phyloP scores from a whole-genome alignment of 2,113 vertebrate genomes.

The Balaenoptera acutorostrata region DNA sequence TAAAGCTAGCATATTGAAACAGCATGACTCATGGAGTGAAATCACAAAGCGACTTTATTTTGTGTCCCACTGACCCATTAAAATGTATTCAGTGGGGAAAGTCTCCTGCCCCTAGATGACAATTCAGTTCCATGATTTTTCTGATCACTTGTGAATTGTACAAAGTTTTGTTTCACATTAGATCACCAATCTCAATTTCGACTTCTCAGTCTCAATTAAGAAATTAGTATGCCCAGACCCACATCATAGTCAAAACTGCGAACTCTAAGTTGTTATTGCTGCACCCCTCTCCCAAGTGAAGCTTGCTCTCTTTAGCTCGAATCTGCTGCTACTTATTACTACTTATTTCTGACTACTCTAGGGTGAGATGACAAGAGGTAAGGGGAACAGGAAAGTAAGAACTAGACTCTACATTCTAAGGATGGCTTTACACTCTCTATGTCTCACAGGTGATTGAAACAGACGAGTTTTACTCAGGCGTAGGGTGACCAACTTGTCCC shows the following conservation, averaged over 20 bases:
- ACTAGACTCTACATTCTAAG: not conserved
- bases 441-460: not conserved
- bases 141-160: not conserved
- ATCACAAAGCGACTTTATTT: not conserved
- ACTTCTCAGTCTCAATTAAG: not conserved
- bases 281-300: not conserved
- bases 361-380: not conserved
- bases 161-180: not conserved
- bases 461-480: not conserved
- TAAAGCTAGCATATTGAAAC: not conserved
- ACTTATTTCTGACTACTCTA: not conserved
- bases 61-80: not conserved
- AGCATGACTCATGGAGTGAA: not conserved
- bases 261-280: not conserved
- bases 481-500: not conserved
- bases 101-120: not conserved
- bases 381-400: not conserved
- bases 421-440: not conserved
- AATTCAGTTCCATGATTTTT: not conserved
- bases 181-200: not conserved
- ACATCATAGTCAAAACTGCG: not conserved
- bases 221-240: not conserved
- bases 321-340: not conserved
- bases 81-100: not conserved
- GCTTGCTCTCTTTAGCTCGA: not conserved